Percentiles rank a stretch among this genome's conserved stretches.
Conservation (phyloP, 1,140 invertebrate species). For the Temnothorax nylanderi region DNA sequence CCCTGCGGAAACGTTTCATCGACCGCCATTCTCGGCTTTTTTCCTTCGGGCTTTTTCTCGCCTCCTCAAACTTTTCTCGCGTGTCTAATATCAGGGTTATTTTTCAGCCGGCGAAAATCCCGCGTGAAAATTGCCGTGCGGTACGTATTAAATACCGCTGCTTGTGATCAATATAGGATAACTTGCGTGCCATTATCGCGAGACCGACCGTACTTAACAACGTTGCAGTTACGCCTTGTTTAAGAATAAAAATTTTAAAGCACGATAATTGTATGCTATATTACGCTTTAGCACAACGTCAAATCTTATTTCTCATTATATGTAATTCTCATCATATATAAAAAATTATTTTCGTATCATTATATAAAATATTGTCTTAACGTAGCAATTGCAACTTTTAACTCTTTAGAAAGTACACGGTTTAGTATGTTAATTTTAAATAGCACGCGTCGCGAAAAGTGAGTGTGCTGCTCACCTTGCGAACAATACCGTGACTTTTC, state of each 20-base stretch:
- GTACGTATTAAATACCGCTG: slow-evolving; percentile 34
- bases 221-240: too few relatives aligned
- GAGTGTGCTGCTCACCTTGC: background rate
- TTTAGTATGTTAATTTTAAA: slow-evolving; percentile 37
- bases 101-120: slow-evolving; percentile 39
- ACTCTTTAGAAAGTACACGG: background rate
- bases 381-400: background rate
- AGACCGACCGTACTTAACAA: background rate
- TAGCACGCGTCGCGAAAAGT: background rate
- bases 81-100: slow-evolving; percentile 67
- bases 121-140: slow-evolving; percentile 26
- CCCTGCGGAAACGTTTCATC: slow-evolving; percentile 83
- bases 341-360: background rate
- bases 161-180: slow-evolving; percentile 22
- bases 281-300: background rate
- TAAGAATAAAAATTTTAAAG: background rate
- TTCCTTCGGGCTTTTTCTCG: slow-evolving; percentile 57
- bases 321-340: too few relatives aligned
- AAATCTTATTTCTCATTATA: background rate
- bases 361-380: background rate
- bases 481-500: slow-evolving; percentile 31
- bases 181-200: background rate
- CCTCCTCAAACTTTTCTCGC: slow-evolving; percentile 68
- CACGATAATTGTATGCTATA: background rate
- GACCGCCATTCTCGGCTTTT: slow-evolving; percentile 69